Base-by-base conservation (phyloP, 2,113 vertebrate genomes). In the Empidonax traillii region DNA sequence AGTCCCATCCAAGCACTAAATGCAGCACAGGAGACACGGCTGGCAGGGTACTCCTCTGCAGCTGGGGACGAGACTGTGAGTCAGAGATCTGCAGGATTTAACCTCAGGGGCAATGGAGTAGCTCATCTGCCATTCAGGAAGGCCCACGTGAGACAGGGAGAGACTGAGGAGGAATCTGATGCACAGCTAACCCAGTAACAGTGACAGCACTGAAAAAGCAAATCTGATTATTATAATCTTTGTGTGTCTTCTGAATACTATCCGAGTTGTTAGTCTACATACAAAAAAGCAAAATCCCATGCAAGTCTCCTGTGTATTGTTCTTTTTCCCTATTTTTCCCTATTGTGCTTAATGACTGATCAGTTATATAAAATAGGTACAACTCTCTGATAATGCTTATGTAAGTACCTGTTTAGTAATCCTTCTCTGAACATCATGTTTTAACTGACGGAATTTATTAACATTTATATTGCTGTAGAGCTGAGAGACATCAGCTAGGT, bases 371-470 rank as follows among this genome's bases (percentile, higher is more conserved):
- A 96, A 94, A 83, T 55, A 95, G 23, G 55, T 92, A 71, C 86
- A 90, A 77, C 72, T 90, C 51, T 74, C 77, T 90, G 80, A 92
- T 84, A 90, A 92, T 73, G 71, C 74, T 91, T 94, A 83, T 87
- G 82, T 87, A 96, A 95, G 87, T 87, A 80, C 58, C 87, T 91
- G 74, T 96, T 96, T 94, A 92, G 89, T 91, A 95, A 93, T 96
- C 55, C 59, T 92, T 81, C 84, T 94, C 85, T 83, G 91, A 96
- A 90, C 14, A 25, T 51, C 87, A 85, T 23, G 27, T 66, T 94
- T 94, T 90, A 90, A 86, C 91, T 92, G 65, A 33, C 2, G 1
- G 80, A 89, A 84, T 94, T 95, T 95, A 93, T 95, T 97, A 92
- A 84, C 39, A 84, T 95, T 90, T 83, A 63, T 97, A 91, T 91